Percentiles rank a stretch among this genome's conserved stretches.
Evolutionary conservation across 2,797 vertebrate species (phyloP).

Genomic region (Gila robusta): DNA sequence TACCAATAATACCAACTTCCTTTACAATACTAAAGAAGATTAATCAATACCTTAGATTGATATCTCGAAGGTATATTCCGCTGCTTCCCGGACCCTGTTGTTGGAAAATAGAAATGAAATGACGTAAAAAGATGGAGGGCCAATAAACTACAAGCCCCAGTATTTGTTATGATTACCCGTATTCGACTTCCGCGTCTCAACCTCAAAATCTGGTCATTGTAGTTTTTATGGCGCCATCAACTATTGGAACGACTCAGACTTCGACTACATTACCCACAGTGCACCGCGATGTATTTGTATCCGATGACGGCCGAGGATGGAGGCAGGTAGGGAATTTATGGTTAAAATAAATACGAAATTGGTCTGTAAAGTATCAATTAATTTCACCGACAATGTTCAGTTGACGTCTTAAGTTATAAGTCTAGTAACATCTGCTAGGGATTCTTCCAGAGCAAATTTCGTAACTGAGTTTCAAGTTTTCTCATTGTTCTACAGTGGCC

Average conservation of each 20-base stretch:
- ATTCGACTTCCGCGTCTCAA: not conserved
- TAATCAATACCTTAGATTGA: constrained; percentile 6
- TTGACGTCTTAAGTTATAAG: not conserved
- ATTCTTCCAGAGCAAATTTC: constrained; percentile 6
- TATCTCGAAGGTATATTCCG: not conserved
- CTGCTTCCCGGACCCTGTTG: not conserved
- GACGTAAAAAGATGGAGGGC: constrained; percentile 18
- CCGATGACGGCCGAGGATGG: constrained; percentile 86
- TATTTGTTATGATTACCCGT: constrained; percentile 41
- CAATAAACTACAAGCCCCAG: constrained; percentile 58
- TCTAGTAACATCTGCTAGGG: not conserved
- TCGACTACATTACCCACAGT: constrained; percentile 70
- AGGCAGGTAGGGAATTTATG: constrained; percentile 75
- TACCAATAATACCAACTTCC: not conserved
- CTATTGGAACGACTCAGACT: not conserved
- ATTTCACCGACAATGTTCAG: not conserved
- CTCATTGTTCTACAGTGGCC: constrained; percentile 65
- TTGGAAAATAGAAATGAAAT: constrained; percentile 20
- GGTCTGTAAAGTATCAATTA: not conserved
- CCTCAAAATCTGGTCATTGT: constrained; percentile 67
- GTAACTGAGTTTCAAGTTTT: constrained; percentile 64
- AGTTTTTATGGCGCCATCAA: constrained; percentile 57
- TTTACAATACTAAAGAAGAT: not conserved
- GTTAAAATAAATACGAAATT: constrained; percentile 43
- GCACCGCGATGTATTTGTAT: constrained; percentile 63